Percentiles rank a stretch among this genome's conserved stretches.
Evolutionary conservation across 2,113 vertebrate genomes (phyloP).

Genomic region (Crotophaga sulcirostris): DNA sequence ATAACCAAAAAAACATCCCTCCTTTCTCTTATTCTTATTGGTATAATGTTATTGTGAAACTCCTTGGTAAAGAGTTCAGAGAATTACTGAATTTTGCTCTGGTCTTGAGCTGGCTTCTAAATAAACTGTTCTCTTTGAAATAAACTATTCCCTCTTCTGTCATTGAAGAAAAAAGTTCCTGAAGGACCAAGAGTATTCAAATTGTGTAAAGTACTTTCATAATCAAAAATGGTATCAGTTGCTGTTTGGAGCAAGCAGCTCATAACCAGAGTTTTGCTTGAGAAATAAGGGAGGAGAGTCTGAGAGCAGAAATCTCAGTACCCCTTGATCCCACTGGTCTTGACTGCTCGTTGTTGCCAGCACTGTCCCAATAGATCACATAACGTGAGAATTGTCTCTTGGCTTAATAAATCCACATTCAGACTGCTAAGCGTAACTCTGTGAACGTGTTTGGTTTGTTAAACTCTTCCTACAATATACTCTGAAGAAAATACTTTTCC

Average conservation of each 20-base stretch:
- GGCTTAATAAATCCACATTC: background rate
- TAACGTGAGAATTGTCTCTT: background rate
- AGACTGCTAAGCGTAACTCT: background rate
- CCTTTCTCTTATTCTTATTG: background rate
- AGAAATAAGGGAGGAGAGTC: background rate
- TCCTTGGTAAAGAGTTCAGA: background rate
- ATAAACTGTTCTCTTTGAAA: background rate
- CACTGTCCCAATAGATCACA: background rate
- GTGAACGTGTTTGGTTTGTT: background rate
- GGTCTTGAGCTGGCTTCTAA: background rate
- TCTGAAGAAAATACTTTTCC: background rate
- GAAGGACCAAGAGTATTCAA: background rate
- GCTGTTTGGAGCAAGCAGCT: background rate
- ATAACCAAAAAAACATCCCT: accelerated
- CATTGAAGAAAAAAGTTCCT: background rate
- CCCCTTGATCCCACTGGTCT: background rate
- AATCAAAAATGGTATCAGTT: background rate
- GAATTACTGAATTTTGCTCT: background rate
- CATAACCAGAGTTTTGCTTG: background rate
- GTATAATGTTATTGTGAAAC: background rate
- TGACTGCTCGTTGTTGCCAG: background rate
- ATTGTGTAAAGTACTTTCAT: background rate
- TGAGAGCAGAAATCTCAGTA: background rate
- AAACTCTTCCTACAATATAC: background rate
- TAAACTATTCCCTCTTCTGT: background rate